These are phyloP conservation scores for Ophthalmolycus amberensis DNA, from an alignment of 2,113 vertebrate genomes.

Conservation along the genomic window DNA sequence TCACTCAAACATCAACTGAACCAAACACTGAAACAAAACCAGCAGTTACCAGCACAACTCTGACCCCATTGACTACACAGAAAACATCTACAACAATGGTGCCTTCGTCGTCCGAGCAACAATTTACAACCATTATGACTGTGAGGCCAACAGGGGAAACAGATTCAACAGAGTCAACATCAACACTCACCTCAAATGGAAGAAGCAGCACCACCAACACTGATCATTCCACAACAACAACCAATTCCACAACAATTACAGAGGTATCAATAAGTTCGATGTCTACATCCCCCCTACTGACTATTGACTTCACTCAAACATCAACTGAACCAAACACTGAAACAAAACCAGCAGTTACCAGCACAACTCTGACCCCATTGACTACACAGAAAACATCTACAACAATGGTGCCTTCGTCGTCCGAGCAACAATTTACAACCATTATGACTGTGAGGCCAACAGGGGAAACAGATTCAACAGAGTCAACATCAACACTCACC, in stretches of 20 bases:
- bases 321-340: background rate
- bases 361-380: background rate
- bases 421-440: background rate
- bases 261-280: background rate
- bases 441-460: too few species aligned
- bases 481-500: too few species aligned
- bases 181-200: background rate
- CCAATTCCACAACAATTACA: background rate
- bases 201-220: background rate
- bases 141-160: background rate
- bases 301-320: background rate
- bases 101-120: background rate
- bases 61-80: accelerated
- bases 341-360: background rate
- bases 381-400: background rate
- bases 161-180: background rate
- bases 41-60: background rate
- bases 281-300: background rate
- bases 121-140: background rate
- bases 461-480: too few species aligned
- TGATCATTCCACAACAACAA: background rate
- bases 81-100: background rate
- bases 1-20: background rate
- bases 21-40: background rate
- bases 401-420: background rate